A percentile compares a stretch with the other conserved stretches of the same genome.
phyloP scores from a whole-genome alignment of 1,140 invertebrate genomes.

The Myzus persicae region DNA sequence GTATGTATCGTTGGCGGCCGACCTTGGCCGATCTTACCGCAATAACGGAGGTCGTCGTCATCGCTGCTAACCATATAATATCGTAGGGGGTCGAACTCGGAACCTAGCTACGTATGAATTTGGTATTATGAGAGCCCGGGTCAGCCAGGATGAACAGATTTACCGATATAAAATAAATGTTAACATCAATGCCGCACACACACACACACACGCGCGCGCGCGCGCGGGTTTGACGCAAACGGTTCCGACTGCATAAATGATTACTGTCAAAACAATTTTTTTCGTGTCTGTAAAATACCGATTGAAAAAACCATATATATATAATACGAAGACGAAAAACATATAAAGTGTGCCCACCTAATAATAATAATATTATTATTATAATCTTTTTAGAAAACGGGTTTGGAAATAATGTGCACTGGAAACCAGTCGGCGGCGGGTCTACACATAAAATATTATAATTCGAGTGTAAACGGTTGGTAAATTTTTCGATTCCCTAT shows the following conservation, averaged over 20 bases:
- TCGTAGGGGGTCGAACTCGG: too few species aligned
- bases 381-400: background rate
- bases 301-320: background rate
- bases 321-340: background rate
- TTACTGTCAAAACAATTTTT: background rate
- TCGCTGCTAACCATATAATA: too few species aligned
- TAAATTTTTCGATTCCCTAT: background rate
- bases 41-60: background rate
- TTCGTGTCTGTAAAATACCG: background rate
- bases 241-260: background rate
- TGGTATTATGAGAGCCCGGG: background rate
- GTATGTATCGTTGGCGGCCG: background rate
- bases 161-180: background rate
- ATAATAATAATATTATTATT: background rate
- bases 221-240: background rate
- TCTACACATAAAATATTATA: background rate
- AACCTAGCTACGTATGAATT: too few species aligned
- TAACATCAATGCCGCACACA: too few species aligned
- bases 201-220: too few species aligned
- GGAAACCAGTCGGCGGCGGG: background rate
- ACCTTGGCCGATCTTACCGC: background rate
- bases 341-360: background rate
- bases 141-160: background rate
- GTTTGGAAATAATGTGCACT: background rate
- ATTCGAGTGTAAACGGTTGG: background rate